Evolutionary conservation across 1,140 invertebrate species (phyloP), one percentile per base, ranked within the genome.

Genomic region (Belonocnema kinseyi): DNA sequence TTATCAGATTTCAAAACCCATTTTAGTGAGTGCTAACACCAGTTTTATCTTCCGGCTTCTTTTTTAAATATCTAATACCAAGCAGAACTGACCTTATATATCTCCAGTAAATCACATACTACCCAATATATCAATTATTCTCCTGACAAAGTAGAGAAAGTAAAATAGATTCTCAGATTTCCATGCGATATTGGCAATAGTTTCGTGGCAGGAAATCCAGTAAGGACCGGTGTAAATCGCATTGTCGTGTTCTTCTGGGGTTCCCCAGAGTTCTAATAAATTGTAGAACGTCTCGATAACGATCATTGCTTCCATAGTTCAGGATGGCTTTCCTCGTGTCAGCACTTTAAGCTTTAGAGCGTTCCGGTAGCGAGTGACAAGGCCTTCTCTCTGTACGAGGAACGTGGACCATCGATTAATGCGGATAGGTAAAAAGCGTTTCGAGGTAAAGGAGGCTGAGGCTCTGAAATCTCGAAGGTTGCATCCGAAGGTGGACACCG

Each of bases 391-490:
- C 61, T 66, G 14, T 66, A 72, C 46, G 16, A 51, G 56, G 74
- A 46, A 72, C 50, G 51, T 71, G 58, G 72, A 74, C 66, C 80
- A 84, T 84, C 81, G 82, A 85, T 83, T 83, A 82, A 82, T 81
- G 82, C 72, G 40, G 40, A 61, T 77, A 73, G 77, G 76, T 73
- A 83, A 81, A 83, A 83, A 82, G 78, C 81, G 73, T 80, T 81
- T 83, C 81, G 77, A 83, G 78, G 83, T 85, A 83, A 83, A 78
- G 72, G 73, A 79, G 78, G 73, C 75, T 76, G 76, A 78, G 77
- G 72, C 71, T 76, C 70, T 70, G 78, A 76, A 76, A 81, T 84
- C 80, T 77, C 79, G 56, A 79, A 77, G 71, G 77, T 76, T 78
- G 80, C 74, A 75, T 76, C 78, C 76, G 80, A 79, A 82, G 76